These are phyloP conservation scores for Eolophus roseicapilla DNA, from an alignment of 2,113 vertebrate genomes.

Conservation along the genomic window DNA sequence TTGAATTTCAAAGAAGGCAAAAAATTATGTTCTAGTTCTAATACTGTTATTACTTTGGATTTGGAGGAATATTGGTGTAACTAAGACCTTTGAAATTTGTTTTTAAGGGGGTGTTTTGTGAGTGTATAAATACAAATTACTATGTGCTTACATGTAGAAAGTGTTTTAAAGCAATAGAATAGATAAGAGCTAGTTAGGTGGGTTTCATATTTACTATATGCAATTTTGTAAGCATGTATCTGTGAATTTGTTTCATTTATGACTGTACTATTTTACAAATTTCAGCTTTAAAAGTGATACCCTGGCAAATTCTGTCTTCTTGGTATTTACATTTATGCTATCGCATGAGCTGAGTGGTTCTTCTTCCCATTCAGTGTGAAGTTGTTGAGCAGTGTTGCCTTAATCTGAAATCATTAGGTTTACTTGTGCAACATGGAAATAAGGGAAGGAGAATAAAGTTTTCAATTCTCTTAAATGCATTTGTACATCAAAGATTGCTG, in stretches of 20 bases:
- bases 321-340: not conserved
- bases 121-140: not conserved
- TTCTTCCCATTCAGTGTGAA: not conserved
- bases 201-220: not conserved
- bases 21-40: not conserved
- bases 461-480: not conserved
- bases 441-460: not conserved
- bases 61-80: not conserved
- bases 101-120: not conserved
- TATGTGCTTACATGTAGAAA: not conserved
- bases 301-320: not conserved
- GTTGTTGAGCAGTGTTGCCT: not conserved
- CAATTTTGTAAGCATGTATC: not conserved
- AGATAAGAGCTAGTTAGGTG: not conserved
- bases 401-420: not conserved
- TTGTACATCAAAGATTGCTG: not conserved
- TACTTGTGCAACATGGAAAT: not conserved
- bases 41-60: not conserved
- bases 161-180: not conserved
- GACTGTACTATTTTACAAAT: not conserved
- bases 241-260: not conserved
- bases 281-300: not conserved
- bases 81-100: not conserved
- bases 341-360: not conserved
- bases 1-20: not conserved